A percentile compares a stretch with the other conserved stretches of the same genome.
These are phyloP conservation scores for Pseudomyrmex gracilis DNA, from an alignment of 1,140 invertebrate genomes.

Conservation along the genomic window DNA sequence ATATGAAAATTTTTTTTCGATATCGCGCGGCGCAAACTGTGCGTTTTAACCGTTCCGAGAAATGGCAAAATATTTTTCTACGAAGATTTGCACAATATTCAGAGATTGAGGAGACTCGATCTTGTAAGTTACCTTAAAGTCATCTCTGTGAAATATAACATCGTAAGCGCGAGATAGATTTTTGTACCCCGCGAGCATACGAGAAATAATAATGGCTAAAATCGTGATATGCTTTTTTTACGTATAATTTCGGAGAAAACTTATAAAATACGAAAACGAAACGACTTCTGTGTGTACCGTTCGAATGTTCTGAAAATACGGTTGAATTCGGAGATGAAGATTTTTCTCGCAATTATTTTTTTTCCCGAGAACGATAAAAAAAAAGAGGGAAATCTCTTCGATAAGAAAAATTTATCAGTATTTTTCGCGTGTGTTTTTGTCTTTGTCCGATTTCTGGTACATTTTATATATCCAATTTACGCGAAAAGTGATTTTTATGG, in stretches of 20 bases:
- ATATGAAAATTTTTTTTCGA: slow-evolving; percentile 40
- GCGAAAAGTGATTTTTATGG: too few relatives aligned
- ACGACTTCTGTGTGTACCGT: neutral
- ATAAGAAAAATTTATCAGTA: too few relatives aligned
- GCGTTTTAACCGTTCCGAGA: slow-evolving; percentile 61
- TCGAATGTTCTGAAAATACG: neutral
- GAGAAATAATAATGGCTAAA: slow-evolving; percentile 14
- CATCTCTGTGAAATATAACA: slow-evolving; percentile 53
- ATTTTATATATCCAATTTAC: too few relatives aligned
- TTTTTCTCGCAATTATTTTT: neutral
- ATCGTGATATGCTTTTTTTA: neutral
- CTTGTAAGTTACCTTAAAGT: slow-evolving; percentile 63
- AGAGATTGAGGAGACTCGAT: slow-evolving; percentile 71
- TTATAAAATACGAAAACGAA: neutral
- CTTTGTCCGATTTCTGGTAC: too few relatives aligned
- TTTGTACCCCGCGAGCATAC: slow-evolving; percentile 21
- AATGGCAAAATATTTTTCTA: slow-evolving; percentile 64
- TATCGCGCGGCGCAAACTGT: slow-evolving; percentile 27
- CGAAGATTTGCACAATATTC: slow-evolving; percentile 63
- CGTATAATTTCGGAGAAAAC: neutral
- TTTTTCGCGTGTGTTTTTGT: too few relatives aligned
- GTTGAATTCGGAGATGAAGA: neutral
- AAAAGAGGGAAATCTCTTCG: too few relatives aligned
- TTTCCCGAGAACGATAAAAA: too few relatives aligned
- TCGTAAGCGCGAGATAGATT: slow-evolving; percentile 53